Evolutionary conservation across 64 coral and sea anemone species (phyloP).

Genomic region (Montipora foliosa): DNA sequence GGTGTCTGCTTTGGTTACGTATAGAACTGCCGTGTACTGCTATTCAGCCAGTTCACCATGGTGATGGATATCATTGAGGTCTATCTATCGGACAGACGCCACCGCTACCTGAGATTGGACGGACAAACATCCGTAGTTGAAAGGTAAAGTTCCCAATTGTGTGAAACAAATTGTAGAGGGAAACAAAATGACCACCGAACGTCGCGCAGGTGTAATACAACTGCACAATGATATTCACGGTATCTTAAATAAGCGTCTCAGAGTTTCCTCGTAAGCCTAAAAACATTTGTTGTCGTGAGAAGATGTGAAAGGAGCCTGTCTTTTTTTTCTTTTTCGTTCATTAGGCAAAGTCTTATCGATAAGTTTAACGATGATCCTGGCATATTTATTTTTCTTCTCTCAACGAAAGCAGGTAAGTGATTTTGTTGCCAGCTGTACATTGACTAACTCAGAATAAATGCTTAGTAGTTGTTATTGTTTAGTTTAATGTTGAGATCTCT

Average conservation of each 20-base stretch:
- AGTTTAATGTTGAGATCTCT: too few species aligned
- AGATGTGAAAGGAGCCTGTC: not conserved
- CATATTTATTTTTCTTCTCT: slow-evolving; percentile 83
- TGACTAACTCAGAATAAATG: not conserved
- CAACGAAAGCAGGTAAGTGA: slow-evolving; percentile 81
- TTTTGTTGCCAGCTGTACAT: not conserved
- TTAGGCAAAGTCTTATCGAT: slow-evolving; percentile 79
- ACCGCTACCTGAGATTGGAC: slow-evolving; percentile 83
- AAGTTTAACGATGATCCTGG: slow-evolving; percentile 70
- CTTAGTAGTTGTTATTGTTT: too few species aligned
- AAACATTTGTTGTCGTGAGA: not conserved
- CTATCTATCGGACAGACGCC: slow-evolving; percentile 78
- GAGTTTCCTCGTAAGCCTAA: not conserved
- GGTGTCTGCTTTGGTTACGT: not conserved
- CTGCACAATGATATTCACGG: too few species aligned
- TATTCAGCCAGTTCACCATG: slow-evolving; percentile 96
- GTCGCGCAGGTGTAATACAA: too few species aligned
- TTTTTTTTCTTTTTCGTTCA: not conserved
- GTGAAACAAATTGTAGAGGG: too few species aligned
- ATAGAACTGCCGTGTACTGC: slow-evolving; percentile 87
- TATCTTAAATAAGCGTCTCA: too few species aligned
- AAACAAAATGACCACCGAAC: too few species aligned
- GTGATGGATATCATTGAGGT: slow-evolving; percentile 93
- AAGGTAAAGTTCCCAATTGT: slow-evolving; percentile 53
- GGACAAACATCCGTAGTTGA: slow-evolving; percentile 74